A percentile compares a stretch with the other conserved stretches of the same genome.
phyloP scores from a whole-genome alignment of 1,140 invertebrate genomes.

The Onthophagus taurus region DNA sequence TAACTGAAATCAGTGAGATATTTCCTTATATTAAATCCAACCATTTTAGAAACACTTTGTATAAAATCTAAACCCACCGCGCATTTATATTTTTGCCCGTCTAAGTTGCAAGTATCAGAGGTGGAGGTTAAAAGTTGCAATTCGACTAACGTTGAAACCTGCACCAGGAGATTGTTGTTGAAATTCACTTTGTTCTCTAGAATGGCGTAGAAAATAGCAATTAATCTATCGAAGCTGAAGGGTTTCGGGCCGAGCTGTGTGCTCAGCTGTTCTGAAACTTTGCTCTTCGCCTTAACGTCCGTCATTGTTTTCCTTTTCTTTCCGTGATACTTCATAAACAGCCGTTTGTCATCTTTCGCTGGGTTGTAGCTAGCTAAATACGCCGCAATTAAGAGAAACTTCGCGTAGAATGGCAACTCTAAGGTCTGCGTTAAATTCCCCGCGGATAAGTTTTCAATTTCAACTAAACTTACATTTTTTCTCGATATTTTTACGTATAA shows the following conservation, averaged over 20 bases:
- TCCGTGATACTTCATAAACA: conserved; percentile 69
- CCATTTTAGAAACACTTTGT: conserved; percentile 53
- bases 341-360: conserved; percentile 68
- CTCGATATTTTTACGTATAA: conserved; percentile 62
- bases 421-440: conserved; percentile 52
- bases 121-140: conserved; percentile 53
- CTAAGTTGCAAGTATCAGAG: conserved; percentile 53
- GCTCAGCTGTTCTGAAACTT: conserved; percentile 43
- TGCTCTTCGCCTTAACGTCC: conserved; percentile 44
- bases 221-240: conserved; percentile 72
- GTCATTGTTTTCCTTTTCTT: conserved; percentile 49
- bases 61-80: conserved; percentile 63
- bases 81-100: conserved; percentile 63
- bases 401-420: conserved; percentile 81
- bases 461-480: conserved; percentile 15
- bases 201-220: conserved; percentile 89
- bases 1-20: conserved; percentile 62
- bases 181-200: conserved; percentile 73
- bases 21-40: conserved; percentile 62
- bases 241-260: conserved; percentile 64
- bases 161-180: conserved; percentile 70
- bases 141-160: conserved; percentile 66
- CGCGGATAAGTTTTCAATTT: conserved; percentile 18
- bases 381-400: conserved; percentile 78
- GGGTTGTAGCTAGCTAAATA: conserved; percentile 88